Evolutionary conservation across 53 echinoderm and acorn worm species (phyloP), one percentile per base, ranked within the genome.

Genomic region (Actinopyga echinites): DNA sequence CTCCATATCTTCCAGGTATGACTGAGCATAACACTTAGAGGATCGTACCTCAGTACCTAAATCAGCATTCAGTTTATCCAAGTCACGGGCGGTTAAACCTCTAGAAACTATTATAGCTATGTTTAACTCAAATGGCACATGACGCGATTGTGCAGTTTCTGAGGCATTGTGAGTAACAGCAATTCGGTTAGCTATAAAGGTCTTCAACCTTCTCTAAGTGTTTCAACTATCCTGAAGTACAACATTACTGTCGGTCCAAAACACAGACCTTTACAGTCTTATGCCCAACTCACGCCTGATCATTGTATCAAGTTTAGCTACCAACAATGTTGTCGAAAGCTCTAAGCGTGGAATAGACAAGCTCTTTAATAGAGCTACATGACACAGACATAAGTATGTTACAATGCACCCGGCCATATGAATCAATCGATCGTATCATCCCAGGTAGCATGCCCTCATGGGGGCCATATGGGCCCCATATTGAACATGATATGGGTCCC

Each of bases 31-130:
- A 74, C 5, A 19, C 74, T 74, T 42, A 9, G 74, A 42, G 22
- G 45, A 1, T 23, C 28, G 22, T 74, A 42, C 43, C 74, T 77
- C 83, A 3, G 83, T 83, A 75, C 87, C 82, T 31, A 6, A 40
- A 8, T 25, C 54, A 19, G 12, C 20, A 26, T 79, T 30, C n/a
- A 33, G 26, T 53, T 31, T 43, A 30, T 32, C 55, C 34, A 75
- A 57, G 56, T 91, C 86, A 6, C 83, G 40, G 29, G 75, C 87
- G 11, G 84, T 38, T 22, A 86, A 60, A 30, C 95, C 91, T 53
- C 95, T 84, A 25, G 89, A 86, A 13, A 84, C 67, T 74, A 85
- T 87, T 89, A 91, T 91, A 10, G 95, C 95, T 59, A 89, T 85
- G 78, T 94, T 91, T 17, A 80, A 83, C 45, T 82, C 65, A 0